Conservation (phyloP, 1,140 invertebrate species). For the Drosophila quadrilineata region DNA sequence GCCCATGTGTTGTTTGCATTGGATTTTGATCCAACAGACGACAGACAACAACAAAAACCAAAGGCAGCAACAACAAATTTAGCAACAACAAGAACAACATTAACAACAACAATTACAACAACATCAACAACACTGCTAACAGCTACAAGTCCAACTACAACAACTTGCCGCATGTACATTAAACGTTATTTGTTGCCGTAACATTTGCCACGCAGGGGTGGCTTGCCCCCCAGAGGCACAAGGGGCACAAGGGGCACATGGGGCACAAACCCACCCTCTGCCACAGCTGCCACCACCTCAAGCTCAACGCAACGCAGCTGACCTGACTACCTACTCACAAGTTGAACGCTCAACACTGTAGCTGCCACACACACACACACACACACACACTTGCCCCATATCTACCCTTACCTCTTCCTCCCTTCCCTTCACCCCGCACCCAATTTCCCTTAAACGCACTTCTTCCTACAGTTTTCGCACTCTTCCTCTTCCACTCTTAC, state of each 20-base stretch:
- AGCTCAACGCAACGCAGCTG: constrained; percentile 57
- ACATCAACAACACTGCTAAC: neutral
- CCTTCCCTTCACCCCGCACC: neutral
- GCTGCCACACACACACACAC: neutral
- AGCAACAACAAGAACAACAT: neutral
- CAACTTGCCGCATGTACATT: constrained; percentile 50
- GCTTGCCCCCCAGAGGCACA: too few relatives aligned
- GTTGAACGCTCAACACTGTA: too few relatives aligned
- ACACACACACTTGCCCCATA: neutral
- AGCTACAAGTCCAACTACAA: constrained; percentile 6
- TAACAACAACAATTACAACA: constrained; percentile 15
- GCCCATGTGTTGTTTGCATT: constrained; percentile 45
- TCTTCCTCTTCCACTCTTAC: neutral
- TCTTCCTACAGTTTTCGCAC: too few relatives aligned
- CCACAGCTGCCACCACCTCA: constrained; percentile 53
- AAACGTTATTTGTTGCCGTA: constrained; percentile 53
- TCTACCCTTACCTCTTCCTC: too few relatives aligned
- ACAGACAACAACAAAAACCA: neutral
- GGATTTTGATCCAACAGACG: constrained; percentile 20
- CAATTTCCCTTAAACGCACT: neutral
- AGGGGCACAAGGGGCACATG: neutral
- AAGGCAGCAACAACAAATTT: too few relatives aligned
- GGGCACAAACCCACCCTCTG: constrained; percentile 24
- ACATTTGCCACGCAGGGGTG: constrained; percentile 26
- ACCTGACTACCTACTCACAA: constrained; percentile 1